Conservation (phyloP, 1,140 invertebrate species). For the Bombus superbus region DNA sequence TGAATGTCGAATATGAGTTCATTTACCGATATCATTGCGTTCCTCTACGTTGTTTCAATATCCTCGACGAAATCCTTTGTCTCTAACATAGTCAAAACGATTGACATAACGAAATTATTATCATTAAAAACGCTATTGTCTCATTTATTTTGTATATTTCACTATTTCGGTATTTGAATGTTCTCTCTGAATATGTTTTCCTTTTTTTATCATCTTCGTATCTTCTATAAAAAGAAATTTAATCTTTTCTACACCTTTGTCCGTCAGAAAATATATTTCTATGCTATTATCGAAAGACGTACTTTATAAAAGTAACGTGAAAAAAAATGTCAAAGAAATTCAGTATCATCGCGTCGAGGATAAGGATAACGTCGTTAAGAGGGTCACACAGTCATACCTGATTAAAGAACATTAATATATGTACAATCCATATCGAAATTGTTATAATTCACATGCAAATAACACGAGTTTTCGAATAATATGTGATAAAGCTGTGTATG, state of each 20-base stretch:
- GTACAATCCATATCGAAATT: slow-evolving; percentile 17
- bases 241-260: not conserved
- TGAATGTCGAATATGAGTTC: not conserved
- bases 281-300: not conserved
- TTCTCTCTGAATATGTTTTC: not conserved
- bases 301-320: not conserved
- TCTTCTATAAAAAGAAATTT: not conserved
- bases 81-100: not conserved
- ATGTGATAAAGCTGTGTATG: slow-evolving; percentile 10
- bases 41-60: slow-evolving; percentile 6
- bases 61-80: not conserved
- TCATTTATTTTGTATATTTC: not conserved
- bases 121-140: not conserved
- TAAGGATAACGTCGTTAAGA: not conserved
- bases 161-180: not conserved
- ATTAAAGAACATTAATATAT: not conserved
- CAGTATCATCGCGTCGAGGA: not conserved
- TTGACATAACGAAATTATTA: not conserved
- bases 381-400: not conserved
- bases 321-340: not conserved
- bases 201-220: not conserved
- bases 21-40: not conserved
- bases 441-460: not conserved
- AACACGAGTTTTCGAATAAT: not conserved
- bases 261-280: not conserved